Conservation (phyloP, 2,888 invertebrate genomes). For the Amblyjoppa proteus region DNA sequence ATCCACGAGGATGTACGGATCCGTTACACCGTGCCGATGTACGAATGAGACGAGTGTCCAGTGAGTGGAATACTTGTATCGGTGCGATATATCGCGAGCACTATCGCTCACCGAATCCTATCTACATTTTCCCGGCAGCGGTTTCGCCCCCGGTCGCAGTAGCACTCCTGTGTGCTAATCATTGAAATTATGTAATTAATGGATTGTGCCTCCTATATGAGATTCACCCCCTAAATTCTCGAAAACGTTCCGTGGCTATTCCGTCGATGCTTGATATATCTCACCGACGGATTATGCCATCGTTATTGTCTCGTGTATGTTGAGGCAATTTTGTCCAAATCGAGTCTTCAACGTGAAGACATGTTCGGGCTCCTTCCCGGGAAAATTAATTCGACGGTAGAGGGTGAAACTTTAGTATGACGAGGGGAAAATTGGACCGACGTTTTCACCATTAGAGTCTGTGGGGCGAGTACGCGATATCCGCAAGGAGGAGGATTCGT, state of each 20-base stretch:
- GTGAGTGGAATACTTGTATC: slow-evolving; percentile 57
- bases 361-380: slow-evolving; percentile 20
- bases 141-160: slow-evolving; percentile 21
- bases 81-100: slow-evolving; percentile 45
- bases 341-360: slow-evolving; percentile 42
- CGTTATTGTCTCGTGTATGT: slow-evolving; percentile 18
- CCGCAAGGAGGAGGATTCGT: slow-evolving; percentile 45
- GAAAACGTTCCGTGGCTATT: background rate
- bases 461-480: slow-evolving; percentile 42
- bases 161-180: slow-evolving; percentile 24
- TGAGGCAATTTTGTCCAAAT: slow-evolving; percentile 37
- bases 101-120: slow-evolving; percentile 20
- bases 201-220: slow-evolving; percentile 19
- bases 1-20: slow-evolving; percentile 70
- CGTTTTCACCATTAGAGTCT: slow-evolving; percentile 57
- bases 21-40: slow-evolving; percentile 59
- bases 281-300: background rate
- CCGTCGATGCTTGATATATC: background rate
- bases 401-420: slow-evolving; percentile 37
- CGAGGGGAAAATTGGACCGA: slow-evolving; percentile 68
- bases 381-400: slow-evolving; percentile 21
- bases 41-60: slow-evolving; percentile 60
- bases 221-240: background rate
- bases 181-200: slow-evolving; percentile 37
- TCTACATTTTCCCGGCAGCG: slow-evolving; percentile 11